These are phyloP conservation scores for Etia nguti DNA, from an alignment of 2,113 vertebrate genomes.

Conservation along the genomic window DNA sequence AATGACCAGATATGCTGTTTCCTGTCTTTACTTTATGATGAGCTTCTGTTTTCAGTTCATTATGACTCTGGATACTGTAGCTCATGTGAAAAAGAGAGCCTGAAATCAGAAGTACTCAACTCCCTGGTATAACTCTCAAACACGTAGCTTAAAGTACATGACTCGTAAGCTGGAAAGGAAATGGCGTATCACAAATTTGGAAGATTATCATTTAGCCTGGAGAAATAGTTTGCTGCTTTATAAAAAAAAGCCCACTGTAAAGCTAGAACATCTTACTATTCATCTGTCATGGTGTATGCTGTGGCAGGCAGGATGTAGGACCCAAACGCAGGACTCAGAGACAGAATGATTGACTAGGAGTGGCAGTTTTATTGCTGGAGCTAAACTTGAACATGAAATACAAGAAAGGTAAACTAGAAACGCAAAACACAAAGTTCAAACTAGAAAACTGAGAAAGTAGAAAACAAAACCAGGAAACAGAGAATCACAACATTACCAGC, in stretches of 20 bases:
- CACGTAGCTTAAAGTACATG: too few relatives aligned
- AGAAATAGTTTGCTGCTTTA: not conserved
- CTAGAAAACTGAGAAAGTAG: too few relatives aligned
- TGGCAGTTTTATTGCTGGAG: too few relatives aligned
- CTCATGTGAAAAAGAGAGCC: not conserved
- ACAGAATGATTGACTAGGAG: too few relatives aligned
- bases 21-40: not conserved
- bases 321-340: too few relatives aligned
- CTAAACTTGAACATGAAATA: too few relatives aligned
- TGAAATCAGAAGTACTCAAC: not conserved
- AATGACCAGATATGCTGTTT: not conserved
- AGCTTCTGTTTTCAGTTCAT: not conserved
- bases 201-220: not conserved
- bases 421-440: too few relatives aligned
- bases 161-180: too few relatives aligned
- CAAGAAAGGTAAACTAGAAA: too few relatives aligned
- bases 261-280: not conserved
- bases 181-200: not conserved
- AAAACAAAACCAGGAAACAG: too few relatives aligned
- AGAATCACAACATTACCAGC: too few relatives aligned
- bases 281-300: not conserved
- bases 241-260: not conserved
- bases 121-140: not conserved
- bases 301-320: not conserved
- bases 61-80: not conserved